These are phyloP conservation scores for Drosophila lacertosa DNA, from an alignment of 1,140 invertebrate genomes.

Conservation along the genomic window DNA sequence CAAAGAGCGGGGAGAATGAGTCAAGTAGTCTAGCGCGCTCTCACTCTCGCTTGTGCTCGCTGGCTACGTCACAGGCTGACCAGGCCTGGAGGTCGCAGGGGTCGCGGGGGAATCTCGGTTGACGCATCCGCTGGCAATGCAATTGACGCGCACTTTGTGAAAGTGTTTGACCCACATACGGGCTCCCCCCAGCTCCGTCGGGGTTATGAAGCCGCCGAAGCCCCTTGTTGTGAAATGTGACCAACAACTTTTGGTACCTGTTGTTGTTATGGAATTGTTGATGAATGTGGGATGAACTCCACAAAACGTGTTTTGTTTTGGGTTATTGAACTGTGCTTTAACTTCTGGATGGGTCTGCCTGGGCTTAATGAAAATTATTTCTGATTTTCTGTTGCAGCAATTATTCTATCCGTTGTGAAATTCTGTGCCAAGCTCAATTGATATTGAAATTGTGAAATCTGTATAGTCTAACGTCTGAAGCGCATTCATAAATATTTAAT, in stretches of 20 bases:
- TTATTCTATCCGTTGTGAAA: neutral
- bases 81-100: neutral
- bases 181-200: neutral
- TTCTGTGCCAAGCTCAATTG: neutral
- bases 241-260: neutral
- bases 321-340: constrained; percentile 52
- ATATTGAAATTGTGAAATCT: neutral
- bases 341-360: neutral
- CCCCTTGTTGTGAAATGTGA: constrained; percentile 31
- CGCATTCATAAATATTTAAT: neutral
- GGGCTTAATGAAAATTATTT: constrained; percentile 12
- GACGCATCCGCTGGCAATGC: constrained; percentile 25
- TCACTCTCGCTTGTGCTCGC: too few relatives aligned
- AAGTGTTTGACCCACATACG: constrained; percentile 41
- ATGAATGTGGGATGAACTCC: constrained; percentile 16
- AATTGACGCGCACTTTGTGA: constrained; percentile 37
- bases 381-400: neutral
- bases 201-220: constrained; percentile 19
- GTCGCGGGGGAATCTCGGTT: neutral
- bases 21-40: too few relatives aligned
- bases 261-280: neutral
- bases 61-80: constrained; percentile 27
- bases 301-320: constrained; percentile 56
- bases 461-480: neutral
- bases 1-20: too few relatives aligned